Conservation (phyloP, 64 coral and sea anemone genomes). For the Stylophora pistillata region DNA sequence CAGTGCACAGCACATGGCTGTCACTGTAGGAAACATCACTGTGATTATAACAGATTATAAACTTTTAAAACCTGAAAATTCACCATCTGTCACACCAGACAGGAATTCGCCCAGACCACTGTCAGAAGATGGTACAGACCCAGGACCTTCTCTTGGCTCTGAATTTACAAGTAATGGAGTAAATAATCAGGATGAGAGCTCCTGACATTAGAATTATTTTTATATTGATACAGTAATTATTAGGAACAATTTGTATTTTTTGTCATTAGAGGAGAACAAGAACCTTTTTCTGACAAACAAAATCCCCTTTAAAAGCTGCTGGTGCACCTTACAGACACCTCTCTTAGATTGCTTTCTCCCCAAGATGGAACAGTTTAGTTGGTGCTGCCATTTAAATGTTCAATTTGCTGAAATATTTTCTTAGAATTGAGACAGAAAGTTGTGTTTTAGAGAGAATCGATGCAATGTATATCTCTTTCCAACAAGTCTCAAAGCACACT, state of each 20-base stretch:
- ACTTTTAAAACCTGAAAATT: slow-evolving; percentile 82
- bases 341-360: too few relatives aligned
- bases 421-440: too few relatives aligned
- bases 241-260: slow-evolving; percentile 40
- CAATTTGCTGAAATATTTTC: too few relatives aligned
- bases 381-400: too few relatives aligned
- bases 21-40: slow-evolving; percentile 95
- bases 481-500: too few relatives aligned
- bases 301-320: too few relatives aligned
- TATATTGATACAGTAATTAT: not conserved
- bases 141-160: slow-evolving; percentile 41
- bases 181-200: slow-evolving; percentile 69
- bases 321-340: too few relatives aligned
- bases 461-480: too few relatives aligned
- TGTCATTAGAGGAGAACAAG: not conserved
- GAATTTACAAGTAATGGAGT: slow-evolving; percentile 73
- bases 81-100: slow-evolving; percentile 70
- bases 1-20: slow-evolving; percentile 95
- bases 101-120: slow-evolving; percentile 59
- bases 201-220: slow-evolving; percentile 56
- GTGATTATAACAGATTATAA: slow-evolving; percentile 99
- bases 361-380: too few relatives aligned
- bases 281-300: not conserved
- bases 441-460: too few relatives aligned
- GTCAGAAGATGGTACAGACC: slow-evolving; percentile 46